A percentile compares a stretch with the other conserved stretches of the same genome.
These are phyloP conservation scores for Florisuga fusca DNA, from an alignment of 2,797 vertebrate species.

Conservation along the genomic window DNA sequence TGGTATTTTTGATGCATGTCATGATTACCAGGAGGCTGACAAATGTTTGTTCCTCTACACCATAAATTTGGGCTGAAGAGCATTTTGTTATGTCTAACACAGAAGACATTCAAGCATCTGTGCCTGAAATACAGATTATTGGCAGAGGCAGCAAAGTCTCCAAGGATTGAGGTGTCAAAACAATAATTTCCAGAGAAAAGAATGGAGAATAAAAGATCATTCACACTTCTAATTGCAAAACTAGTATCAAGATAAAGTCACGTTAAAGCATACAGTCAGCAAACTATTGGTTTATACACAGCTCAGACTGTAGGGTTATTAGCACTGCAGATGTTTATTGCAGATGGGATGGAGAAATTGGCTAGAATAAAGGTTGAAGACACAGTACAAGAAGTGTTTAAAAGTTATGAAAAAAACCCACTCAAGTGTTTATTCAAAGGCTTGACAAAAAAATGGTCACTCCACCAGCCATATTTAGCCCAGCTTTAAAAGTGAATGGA, in stretches of 20 bases:
- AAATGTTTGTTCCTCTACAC: background rate
- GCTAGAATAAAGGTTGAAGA: background rate
- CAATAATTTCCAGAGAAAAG: rapidly evolving
- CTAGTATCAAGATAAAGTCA: background rate
- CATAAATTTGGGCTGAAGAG: background rate
- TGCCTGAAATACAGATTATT: background rate
- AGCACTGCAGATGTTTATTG: background rate
- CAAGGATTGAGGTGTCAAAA: background rate
- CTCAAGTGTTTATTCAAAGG: background rate
- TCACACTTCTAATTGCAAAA: background rate
- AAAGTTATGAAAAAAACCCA: background rate
- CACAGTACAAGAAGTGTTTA: background rate
- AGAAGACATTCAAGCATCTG: background rate
- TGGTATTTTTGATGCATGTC: background rate
- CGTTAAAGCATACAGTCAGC: background rate
- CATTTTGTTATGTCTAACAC: background rate
- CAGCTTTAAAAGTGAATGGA: background rate
- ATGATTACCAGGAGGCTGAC: background rate
- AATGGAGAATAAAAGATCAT: background rate
- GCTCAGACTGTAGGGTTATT: background rate
- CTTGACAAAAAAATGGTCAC: background rate
- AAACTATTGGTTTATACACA: background rate
- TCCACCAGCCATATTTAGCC: background rate
- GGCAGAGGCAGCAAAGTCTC: background rate
- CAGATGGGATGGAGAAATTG: background rate